Base-by-base conservation (phyloP, 2,888 invertebrate species). In the Yponomeuta sedellus region DNA sequence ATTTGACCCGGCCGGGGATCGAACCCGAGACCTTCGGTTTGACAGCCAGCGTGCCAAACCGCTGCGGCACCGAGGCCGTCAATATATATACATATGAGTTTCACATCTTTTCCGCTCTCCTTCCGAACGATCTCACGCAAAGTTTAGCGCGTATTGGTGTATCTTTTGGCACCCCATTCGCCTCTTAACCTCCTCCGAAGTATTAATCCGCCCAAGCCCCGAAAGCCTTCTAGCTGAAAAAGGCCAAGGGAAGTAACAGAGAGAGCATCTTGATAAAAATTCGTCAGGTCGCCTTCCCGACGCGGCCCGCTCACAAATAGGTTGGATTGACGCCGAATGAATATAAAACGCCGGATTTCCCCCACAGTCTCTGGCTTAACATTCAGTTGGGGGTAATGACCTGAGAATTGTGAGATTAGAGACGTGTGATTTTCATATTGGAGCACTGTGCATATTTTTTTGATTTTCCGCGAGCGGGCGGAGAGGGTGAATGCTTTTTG, bases 261-360 rank as follows among this genome's bases (percentile, higher is more conserved):
- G 44, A 52, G 44, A 52, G 44, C 44, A 52, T 52, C 44, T 52
- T 52, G 44, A 52, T 52, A 52, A 52, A 52, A 52, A 52, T 52
- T 52, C 44, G 12, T 52, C 44, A 52, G 44, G 44, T 52, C 16
- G 16, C 44, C 44, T 5, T 52, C 44, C 44, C 44, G 44, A 52
- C 44, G 44, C 44, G 44, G 3, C 16, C 44, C 44, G 44, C 44
- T 52, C 44, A 52, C 44, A 52, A 52, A 52, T 52, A 52, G 44
- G 44, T 52, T 12, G 44, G 44, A 52, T 52, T 52, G 44, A 52
- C 44, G 44, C 44, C 16, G 44, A 52, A 52, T 52, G 44, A 52
- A 52, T 52, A 52, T 52, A 52, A 52, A 52, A 16, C 44, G 44
- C 16, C 16, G 44, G 44, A 52, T 52, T 52, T 52, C 44, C 44